Evolutionary conservation across 92 coral and sea anemone species (phyloP).

Genomic region (Palythoa caribaeorum): DNA sequence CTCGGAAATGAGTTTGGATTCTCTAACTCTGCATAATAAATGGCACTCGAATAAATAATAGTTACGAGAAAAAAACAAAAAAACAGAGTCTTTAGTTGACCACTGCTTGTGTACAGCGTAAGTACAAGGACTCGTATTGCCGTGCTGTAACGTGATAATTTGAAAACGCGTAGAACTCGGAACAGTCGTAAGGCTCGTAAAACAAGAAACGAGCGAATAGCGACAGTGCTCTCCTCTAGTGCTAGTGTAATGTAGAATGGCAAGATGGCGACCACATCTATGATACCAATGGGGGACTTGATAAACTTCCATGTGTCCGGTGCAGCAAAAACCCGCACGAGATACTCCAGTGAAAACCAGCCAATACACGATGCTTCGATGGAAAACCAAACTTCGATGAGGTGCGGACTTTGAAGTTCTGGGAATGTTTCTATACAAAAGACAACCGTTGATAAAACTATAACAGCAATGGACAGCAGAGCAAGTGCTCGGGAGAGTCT

Average conservation of each 20-base stretch:
- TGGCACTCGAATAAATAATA: conserved; percentile 91
- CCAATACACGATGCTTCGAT: conserved; percentile 76
- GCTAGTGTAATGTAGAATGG: conserved; percentile 85
- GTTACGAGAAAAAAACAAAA: conserved; percentile 75
- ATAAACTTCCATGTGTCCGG: conserved; percentile 69
- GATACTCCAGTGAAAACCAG: conserved; percentile 89
- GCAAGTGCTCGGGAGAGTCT: conserved; percentile 70
- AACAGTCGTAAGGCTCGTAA: conserved; percentile 88
- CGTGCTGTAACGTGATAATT: conserved; percentile 90
- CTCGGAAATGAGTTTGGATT: conserved; percentile 72
- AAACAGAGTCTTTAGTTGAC: conserved; percentile 78
- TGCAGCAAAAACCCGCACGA: conserved; percentile 73
- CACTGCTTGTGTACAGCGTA: conserved; percentile 84
- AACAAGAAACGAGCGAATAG: conserved; percentile 88
- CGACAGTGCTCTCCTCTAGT: conserved; percentile 61
- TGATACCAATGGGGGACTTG: conserved; percentile 80
- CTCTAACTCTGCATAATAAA: conserved; percentile 80
- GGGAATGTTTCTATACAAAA: conserved; percentile 90
- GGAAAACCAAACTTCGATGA: conserved; percentile 71
- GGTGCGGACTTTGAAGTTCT: conserved; percentile 47
- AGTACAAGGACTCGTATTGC: conserved; percentile 78
- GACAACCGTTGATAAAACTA: conserved; percentile 75
- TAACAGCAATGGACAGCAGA: conserved; percentile 78
- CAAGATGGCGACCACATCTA: conserved; percentile 84
- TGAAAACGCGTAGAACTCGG: conserved; percentile 91